phyloP scores from a whole-genome alignment of 2,888 invertebrate species.

The Parnassius smintheus region DNA sequence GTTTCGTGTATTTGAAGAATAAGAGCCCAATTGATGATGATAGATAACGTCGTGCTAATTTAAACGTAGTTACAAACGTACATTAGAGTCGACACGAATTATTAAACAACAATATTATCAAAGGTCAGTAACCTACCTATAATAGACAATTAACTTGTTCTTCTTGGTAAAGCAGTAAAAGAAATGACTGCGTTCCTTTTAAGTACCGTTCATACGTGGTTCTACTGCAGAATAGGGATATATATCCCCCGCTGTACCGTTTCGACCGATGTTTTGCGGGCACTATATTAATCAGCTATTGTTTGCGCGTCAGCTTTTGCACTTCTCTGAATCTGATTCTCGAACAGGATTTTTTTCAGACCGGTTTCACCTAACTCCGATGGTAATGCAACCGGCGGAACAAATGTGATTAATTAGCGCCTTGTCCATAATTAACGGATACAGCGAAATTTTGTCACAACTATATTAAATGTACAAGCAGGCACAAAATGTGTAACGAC shows the following conservation, averaged over 20 bases:
- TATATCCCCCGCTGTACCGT: slow-evolving; percentile 39
- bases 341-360: slow-evolving; percentile 53
- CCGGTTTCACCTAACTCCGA: slow-evolving; percentile 67
- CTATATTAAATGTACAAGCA: slow-evolving; percentile 26
- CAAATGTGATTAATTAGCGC: slow-evolving; percentile 66
- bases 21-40: too few relatives aligned
- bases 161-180: slow-evolving; percentile 25
- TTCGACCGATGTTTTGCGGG: slow-evolving; percentile 54
- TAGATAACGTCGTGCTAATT: too few relatives aligned
- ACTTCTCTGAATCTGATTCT: slow-evolving; percentile 64
- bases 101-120: slow-evolving; percentile 1
- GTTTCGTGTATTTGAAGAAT: too few relatives aligned
- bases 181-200: slow-evolving; percentile 28
- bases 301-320: slow-evolving; percentile 75
- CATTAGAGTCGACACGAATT: too few relatives aligned
- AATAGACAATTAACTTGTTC: slow-evolving; percentile 21
- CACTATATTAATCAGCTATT: slow-evolving; percentile 66
- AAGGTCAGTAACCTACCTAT: slow-evolving; percentile 15
- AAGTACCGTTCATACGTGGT: slow-evolving; percentile 44
- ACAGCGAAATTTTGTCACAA: slow-evolving; percentile 41
- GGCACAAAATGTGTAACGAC: slow-evolving; percentile 28
- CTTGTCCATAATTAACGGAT: slow-evolving; percentile 53
- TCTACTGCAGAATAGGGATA: slow-evolving; percentile 56
- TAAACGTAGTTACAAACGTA: too few relatives aligned
- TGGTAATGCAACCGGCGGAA: slow-evolving; percentile 61